Evolutionary conservation across 2,888 invertebrate genomes (phyloP), one percentile per base, ranked within the genome.

Genomic region (Apoda limacodes): DNA sequence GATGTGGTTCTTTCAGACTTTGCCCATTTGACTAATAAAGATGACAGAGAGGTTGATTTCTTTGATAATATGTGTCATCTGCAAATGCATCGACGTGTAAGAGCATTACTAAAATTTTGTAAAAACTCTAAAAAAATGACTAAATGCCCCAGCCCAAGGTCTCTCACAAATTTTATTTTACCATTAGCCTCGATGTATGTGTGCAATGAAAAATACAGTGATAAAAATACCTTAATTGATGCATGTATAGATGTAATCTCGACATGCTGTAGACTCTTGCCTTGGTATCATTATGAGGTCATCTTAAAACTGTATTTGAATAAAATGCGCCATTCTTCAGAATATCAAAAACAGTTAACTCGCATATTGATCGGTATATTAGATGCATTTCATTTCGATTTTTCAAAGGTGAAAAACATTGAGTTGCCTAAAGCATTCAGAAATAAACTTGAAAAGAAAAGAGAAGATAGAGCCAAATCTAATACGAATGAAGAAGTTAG

Each of bases 61-160:
- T 98, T 96, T 59, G 93, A 94, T 53, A 98, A 97, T 59, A 87
- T 96, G 53, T 86, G 87, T 13, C 97, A 98, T 71, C 66, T 93
- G 25, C 92, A 98, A 78, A 72, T 89, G 32, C 94, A 96, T 59
- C 84, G 95, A 37, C 88, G 93, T 53, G 89, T 90, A 0, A 84
- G 93, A 50, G 97, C 95, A 0, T 60, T 98, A 25, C 63, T 89
- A 9, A 90, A 90, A 50, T 89, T 93, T 54, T 86, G 86, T 37
- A 84, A 84, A 41, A 62, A 88, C 4, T 84, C 86, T 22, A 88
- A 83, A 53, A 85, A 85, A 12, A 65, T 86, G 37, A 70, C 62
- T 1, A 85, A 84, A 36, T 67, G 83, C 13, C 87, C 88, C 0
- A 85, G 85, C 40, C 78, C 87, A 0, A 84, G 87, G 43, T 90